phyloP scores from a whole-genome alignment of 2,797 vertebrate genomes.

The Tinamus major region DNA sequence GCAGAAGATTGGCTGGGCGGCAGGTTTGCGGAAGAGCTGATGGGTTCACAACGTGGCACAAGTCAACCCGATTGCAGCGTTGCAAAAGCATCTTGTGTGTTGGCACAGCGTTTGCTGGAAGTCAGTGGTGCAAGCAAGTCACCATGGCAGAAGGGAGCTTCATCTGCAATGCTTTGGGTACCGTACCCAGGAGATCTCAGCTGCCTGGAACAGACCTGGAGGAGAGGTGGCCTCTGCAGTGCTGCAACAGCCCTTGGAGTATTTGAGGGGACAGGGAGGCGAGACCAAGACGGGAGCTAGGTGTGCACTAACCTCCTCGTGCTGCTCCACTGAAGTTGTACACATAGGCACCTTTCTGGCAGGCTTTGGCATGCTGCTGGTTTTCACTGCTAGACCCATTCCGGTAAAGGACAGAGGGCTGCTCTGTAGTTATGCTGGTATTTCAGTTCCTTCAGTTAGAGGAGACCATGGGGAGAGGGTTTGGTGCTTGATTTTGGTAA shows the following conservation, averaged over 20 bases:
- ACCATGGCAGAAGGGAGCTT: neutral
- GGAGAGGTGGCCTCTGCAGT: neutral
- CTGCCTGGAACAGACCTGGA: neutral
- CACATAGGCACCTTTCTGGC: neutral
- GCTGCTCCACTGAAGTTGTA: neutral
- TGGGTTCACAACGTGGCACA: neutral
- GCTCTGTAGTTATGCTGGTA: neutral
- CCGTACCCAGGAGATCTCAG: fast-evolving
- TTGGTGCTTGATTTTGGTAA: neutral
- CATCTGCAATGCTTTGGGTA: neutral
- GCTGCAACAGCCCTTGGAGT: neutral
- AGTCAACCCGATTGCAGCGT: neutral
- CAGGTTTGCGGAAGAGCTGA: neutral
- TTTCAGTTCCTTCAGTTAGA: neutral
- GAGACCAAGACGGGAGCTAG: neutral
- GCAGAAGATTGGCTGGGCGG: neutral
- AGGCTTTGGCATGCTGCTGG: neutral
- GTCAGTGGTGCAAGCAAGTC: fast-evolving
- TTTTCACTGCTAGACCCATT: neutral
- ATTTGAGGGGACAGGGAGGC: neutral
- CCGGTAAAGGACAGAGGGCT: neutral
- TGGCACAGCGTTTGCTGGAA: too few species aligned
- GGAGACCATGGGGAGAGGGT: neutral
- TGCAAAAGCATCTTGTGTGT: too few species aligned
- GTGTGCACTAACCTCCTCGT: fast-evolving